Evolutionary conservation across 1,140 invertebrate species (phyloP), one percentile per base, ranked within the genome.

Genomic region (Drosophila eugracilis): DNA sequence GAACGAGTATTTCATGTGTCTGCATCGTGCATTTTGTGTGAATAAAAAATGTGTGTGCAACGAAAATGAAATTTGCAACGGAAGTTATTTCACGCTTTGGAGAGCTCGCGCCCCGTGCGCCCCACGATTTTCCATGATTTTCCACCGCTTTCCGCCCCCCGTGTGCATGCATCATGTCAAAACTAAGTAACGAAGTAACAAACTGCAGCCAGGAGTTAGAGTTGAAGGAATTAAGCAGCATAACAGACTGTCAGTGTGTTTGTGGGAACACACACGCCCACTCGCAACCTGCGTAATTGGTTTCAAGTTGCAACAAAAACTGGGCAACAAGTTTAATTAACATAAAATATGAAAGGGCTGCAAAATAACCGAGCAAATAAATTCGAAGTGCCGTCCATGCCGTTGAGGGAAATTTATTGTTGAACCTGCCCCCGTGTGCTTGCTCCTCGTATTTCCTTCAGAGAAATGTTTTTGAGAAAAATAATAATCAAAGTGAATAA

Each of bases 71-170:
- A 88, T 88, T 88, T 74, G 78, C 83, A 75, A 78, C 83, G 83
- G 83, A 88, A 88, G 83, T 88, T 88, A 88, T 88, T 88, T 88
- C 83, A 88, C 83, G 83, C 78, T 88, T 73, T 88, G 71, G 55
- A 55, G 63, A 72, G 41, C 48, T 30, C 44, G 32, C 50, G 28
- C 42, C 49, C 21, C 37, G 54, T 39, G 22, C 59, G 17, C 10
- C 50, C 59, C 54, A 9, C 59, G 53, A 24, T 65, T 62, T 48
- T 62, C 41, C 28, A 22, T 14, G n/a, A 34, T 30, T 21, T 36
- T 24, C 34, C 28, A 1, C n/a, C 12, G 24, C 34, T 36, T 24
- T 30, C 21, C 50, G 17, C 4, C n/a, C 44, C 32, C 36, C 44
- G 44, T 14, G 34, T n/a, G n/a, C n/a, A n/a, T n/a, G n/a, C 52